Evolutionary conservation across 2,113 vertebrate genomes (phyloP).

Genomic region (Misgurnus anguillicaudatus): DNA sequence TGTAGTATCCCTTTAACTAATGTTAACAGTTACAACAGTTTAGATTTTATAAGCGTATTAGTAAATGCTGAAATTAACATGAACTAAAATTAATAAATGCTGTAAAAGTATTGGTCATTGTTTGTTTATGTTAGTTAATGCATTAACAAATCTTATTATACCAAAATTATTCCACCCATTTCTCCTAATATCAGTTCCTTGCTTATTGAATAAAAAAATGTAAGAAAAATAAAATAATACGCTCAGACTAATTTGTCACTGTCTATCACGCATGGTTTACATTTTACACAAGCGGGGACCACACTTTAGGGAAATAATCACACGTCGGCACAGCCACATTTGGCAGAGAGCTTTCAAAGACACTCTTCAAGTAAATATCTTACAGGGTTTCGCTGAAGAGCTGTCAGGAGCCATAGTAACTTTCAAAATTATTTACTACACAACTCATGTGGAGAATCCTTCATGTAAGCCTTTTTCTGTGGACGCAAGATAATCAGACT

Average conservation of each 20-base stretch:
- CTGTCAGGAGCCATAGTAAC: slow-evolving; percentile 53
- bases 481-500: slow-evolving; percentile 54
- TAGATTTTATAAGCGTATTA: too few species aligned
- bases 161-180: too few species aligned
- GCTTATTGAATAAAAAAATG: background rate
- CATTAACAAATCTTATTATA: too few species aligned
- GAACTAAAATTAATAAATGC: too few species aligned
- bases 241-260: slow-evolving; percentile 53
- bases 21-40: too few species aligned
- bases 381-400: slow-evolving; percentile 47
- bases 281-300: slow-evolving; percentile 65
- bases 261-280: slow-evolving; percentile 55
- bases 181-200: background rate
- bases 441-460: slow-evolving; percentile 55
- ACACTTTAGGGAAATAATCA: slow-evolving; percentile 57
- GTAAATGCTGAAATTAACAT: too few species aligned
- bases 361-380: slow-evolving; percentile 62
- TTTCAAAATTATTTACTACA: slow-evolving; percentile 57
- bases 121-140: too few species aligned
- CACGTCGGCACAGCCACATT: slow-evolving; percentile 53
- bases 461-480: slow-evolving; percentile 48
- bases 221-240: slow-evolving; percentile 40
- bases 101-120: too few species aligned
- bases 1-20: background rate
- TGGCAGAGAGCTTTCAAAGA: slow-evolving; percentile 63